Base-by-base conservation (phyloP, 2,888 invertebrate genomes). In the Onchidella celtica region DNA sequence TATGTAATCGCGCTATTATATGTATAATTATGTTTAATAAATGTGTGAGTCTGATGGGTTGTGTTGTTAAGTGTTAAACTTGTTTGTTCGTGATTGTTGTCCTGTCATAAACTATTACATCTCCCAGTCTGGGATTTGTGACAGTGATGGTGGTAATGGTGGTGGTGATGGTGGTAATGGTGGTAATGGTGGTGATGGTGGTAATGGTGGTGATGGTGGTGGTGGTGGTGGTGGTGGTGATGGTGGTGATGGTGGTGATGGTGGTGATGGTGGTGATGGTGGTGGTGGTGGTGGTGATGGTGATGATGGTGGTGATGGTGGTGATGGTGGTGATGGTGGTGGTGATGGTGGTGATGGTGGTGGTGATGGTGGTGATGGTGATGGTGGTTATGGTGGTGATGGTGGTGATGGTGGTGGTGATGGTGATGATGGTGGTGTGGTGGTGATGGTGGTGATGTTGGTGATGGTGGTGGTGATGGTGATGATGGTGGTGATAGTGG, bases 371-470 rank as follows among this genome's bases (percentile, higher is more conserved):
- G 47, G 55, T 40, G 29, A 72, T 47, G 70, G 55, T 6, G 70
- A 72, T 47, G 70, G 55, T 4, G 70, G 55, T 2, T n/a, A 72
- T 27, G 73, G 34, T 21, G 73, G n/a, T 34, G 34, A 73, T 2
- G 32, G 59, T 59, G 36, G 34, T 32, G 21, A 73, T 11, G n/a
- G 59, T 32, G 61, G 59, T 32, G 61, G 59, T 32, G 36, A 73
- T 14, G 61, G 59, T 21, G 36, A 73, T 59, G 61, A 73, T 34
- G 34, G 59, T 59, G 36, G n/a, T n/a, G 59, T 59, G 61, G 59
- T 34, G 36, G 59, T 34, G 34, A 73, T 34, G 61, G 59, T 34
- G 27, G 32, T 32, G 24, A 57, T 29, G 21, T n/a, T 47, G 47
- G 17, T 47, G 47, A 47, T 47, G 47, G 17, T 47, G 17, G 17